Conservation (phyloP, 30 jellyfish, hydroid and myxozoan genomes). For the Pelagia noctiluca region DNA sequence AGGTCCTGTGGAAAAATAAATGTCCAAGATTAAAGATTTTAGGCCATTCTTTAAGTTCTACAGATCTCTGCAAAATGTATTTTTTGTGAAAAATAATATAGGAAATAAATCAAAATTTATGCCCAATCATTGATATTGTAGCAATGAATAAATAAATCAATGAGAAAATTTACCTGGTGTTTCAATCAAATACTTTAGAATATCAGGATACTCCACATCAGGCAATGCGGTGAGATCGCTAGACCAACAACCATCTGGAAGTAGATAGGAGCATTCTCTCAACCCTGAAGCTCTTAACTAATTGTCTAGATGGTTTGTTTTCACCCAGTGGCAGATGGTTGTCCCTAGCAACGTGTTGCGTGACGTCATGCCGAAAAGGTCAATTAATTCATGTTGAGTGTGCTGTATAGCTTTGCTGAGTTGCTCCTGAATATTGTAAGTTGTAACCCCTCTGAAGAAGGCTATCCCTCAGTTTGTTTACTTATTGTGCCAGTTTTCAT, state of each 20-base stretch:
- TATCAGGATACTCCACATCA: slow-evolving; percentile 28
- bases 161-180: slow-evolving; percentile 26
- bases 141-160: background rate
- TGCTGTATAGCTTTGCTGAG: too few species aligned
- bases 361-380: slow-evolving; percentile 1
- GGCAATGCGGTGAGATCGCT: slow-evolving; percentile 19
- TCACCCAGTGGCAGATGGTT: background rate
- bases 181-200: background rate
- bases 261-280: slow-evolving; percentile 17
- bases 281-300: background rate
- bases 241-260: slow-evolving; percentile 25
- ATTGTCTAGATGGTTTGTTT: too few species aligned
- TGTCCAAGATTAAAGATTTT: background rate
- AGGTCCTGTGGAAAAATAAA: slow-evolving; percentile 14
- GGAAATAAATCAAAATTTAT: background rate
- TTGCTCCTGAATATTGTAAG: too few species aligned
- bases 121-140: background rate
- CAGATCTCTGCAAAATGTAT: too few species aligned
- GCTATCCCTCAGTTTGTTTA: too few species aligned
- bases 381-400: too few species aligned
- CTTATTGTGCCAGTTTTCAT: too few species aligned
- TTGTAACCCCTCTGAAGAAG: too few species aligned
- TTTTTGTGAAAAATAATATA: background rate
- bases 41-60: too few species aligned
- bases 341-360: background rate